Evolutionary conservation across 2,113 vertebrate genomes (phyloP), one percentile per base, ranked within the genome.

Genomic region (Oostethus manadensis): DNA sequence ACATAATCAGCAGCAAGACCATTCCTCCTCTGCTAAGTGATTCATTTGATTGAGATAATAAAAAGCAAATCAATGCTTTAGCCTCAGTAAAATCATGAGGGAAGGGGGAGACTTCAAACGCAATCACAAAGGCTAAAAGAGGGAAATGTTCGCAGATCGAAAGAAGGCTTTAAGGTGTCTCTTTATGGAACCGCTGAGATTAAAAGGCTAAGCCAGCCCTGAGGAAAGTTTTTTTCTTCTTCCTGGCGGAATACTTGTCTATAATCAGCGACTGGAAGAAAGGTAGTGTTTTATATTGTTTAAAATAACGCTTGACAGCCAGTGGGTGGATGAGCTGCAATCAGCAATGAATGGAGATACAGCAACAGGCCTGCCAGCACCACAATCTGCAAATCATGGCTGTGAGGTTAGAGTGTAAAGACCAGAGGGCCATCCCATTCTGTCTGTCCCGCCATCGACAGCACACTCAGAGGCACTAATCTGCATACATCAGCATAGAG

Each of bases 11-110:
- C 65, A 73, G 64, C 59, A 74, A 63, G 62, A 55, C 78, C 60
- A 18, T 56, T 67, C 66, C 71, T 70, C 69, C 74, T 74, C 70
- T 57, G 50, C 62, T 70, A 74, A 76, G 69, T 72, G 66, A 68
- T 81, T 78, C 69, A 50, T 84, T 83, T 87, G 73, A 85, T 71
- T 60, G 63, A 88, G 79, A 87, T 80, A 85, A 80, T 87, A 86
- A 82, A 84, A 64, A 81, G 79, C 70, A 76, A 87, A 86, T 88
- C 81, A 81, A 78, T 80, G 76, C 69, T 62, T 63, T 64, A 60
- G 75, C 75, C 38, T 74, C 35, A 1, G 29, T 74, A 58, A 78
- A 78, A 77, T 77, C 71, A 78, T 77, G 66, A 68, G 63, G 69
- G 65, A 70, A 38, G 62, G 22, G 10, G 60, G 14, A 29, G 38